Base-by-base conservation (phyloP, 2,113 vertebrate species). In the Ctenodactylus gundi region DNA sequence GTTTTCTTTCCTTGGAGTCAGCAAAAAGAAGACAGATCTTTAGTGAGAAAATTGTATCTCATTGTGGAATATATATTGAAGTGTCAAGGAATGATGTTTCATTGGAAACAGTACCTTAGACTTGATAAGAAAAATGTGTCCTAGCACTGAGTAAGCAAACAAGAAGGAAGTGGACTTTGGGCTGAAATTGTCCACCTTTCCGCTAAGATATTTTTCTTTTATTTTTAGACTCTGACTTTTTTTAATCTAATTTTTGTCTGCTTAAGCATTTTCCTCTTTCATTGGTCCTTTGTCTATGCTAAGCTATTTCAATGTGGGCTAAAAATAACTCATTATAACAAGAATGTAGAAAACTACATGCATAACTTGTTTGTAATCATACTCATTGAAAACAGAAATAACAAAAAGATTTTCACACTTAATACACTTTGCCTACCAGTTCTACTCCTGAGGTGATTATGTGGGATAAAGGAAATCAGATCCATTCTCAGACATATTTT, bases 21-120 rank as follows among this genome's bases (percentile, higher is more conserved):
- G 34, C 1, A 81, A 51, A 87, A 80, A 89, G 78, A 27, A 85
- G 70, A 90, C 82, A 39, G 9, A 87, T 83, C 31, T 82, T 88
- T 87, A 77, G 15, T 62, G 85, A 94, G 58, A 6, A 82, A 90
- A 67, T 73, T 94, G 93, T n/a, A 62, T 64, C 31, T 92, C 68
- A 90, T 76, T 73, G 34, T 94, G 57, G 87, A 93, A 87, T 77
- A 83, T 88, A 85, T 70, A 25, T 36, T 90, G 17, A 92, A 80
- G 20, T 20, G 8, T 75, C 36, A 58, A 85, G 64, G 86, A 87
- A 77, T 2, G 85, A 65, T 88, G 46, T 80, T 93, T 94, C 76
- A 67, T 3, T 88, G 65, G 68, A 85, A 92, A 93, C 21, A 55
- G 70, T 72, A 92, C 51, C 65, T 67, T 13, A 85, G 36, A 75